Conservation (phyloP, 2,888 invertebrate genomes). For the Himalopsyche tibetana region DNA sequence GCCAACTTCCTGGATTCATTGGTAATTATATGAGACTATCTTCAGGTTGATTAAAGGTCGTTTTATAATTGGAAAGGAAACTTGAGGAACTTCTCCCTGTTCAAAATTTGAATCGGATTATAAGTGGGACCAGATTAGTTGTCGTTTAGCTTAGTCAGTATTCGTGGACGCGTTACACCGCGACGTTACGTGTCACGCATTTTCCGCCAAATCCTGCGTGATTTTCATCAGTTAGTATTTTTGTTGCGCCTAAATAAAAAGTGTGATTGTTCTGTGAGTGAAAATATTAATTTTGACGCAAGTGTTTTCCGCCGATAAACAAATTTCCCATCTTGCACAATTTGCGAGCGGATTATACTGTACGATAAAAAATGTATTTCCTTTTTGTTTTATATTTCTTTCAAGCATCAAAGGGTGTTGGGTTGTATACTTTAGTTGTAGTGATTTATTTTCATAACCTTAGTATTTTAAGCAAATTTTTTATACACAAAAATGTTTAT, state of each 20-base stretch:
- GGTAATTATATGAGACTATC: slow-evolving; percentile 42
- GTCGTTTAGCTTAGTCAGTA: slow-evolving; percentile 50
- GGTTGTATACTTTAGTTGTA: neutral
- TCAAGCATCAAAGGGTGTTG: slow-evolving; percentile 27
- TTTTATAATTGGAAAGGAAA: slow-evolving; percentile 41
- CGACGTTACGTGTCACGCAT: slow-evolving; percentile 48
- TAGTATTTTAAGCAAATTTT: neutral
- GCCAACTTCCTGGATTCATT: slow-evolving; percentile 39
- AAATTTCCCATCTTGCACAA: neutral
- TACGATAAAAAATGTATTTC: neutral
- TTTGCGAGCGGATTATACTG: neutral
- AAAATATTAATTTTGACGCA: slow-evolving; percentile 13
- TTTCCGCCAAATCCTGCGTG: neutral
- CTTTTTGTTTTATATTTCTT: neutral
- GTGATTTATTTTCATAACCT: neutral
- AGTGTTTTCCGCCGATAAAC: neutral
- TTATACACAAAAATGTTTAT: neutral
- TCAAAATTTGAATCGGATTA: slow-evolving; percentile 31
- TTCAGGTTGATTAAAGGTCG: slow-evolving; percentile 7
- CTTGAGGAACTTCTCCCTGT: slow-evolving; percentile 31
- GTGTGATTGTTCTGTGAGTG: slow-evolving; percentile 32
- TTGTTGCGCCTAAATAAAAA: neutral
- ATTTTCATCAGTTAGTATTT: neutral
- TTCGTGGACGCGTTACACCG: slow-evolving; percentile 53
- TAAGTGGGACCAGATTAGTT: slow-evolving; percentile 38